Base-by-base conservation (phyloP, 1,140 invertebrate species). In the Macrobrachium rosenbergii region DNA sequence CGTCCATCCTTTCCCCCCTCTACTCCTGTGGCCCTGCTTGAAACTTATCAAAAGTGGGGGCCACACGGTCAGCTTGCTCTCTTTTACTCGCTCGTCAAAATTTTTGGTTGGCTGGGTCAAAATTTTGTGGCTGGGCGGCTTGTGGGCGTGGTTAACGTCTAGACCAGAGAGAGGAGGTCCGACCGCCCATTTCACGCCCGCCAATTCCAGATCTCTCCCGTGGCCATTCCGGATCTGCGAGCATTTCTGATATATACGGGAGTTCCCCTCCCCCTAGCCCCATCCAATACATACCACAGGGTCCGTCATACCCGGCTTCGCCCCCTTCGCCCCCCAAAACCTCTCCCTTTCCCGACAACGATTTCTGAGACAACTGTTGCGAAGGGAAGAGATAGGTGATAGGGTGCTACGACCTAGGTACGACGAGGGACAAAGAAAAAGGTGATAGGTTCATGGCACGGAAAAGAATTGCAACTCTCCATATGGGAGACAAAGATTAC, bases 141-240 rank as follows among this genome's bases (percentile, higher is more conserved):
- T 79, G 17, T 78, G 83, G 75, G 83, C 75, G 83, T 85, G 75
- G 83, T 62, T 23, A 23, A 21, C 78, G 83, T 78, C 75, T 52
- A 43, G 63, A 58, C 59, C 82, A 84, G 83, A 83, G 83, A 78
- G 62, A 10, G 28, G n/a, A 67, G 43, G 43, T 62, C 83, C 59
- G 83, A 85, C 83, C 83, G 60, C 75, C 83, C 83, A 85, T 85
- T 85, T 79, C 83, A 85, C 83, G 83, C 59, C 83, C 83, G 83
- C 60, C 83, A 85, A 79, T 85, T 85, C 83, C 83, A 85, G 83
- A 83, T 76, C 60, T 64, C 52, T 52, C 52, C 17, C 72, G 72
- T 76, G 72, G 82, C 82, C 52, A 83, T 83, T 83, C 72, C 82
- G 72, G 82, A 83, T 77, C 60, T 60, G 60, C 72, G 60, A 58